phyloP scores from a whole-genome alignment of 2,113 vertebrate species.

The Silurus asotus region DNA sequence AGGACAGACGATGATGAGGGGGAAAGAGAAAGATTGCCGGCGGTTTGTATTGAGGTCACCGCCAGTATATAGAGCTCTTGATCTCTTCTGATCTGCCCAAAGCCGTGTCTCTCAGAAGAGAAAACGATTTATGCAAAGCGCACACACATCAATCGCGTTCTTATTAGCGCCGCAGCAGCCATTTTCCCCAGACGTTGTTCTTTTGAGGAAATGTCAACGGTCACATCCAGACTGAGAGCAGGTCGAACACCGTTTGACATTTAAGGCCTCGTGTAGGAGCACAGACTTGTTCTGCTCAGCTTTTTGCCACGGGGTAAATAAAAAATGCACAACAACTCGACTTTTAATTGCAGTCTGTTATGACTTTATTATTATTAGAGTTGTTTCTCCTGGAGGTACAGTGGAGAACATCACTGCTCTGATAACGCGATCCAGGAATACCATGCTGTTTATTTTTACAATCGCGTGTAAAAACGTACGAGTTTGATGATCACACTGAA shows the following conservation, averaged over 20 bases:
- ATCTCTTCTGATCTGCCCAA: slow-evolving; percentile 42
- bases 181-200: slow-evolving; percentile 1
- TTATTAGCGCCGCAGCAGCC: neutral
- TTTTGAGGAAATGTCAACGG: slow-evolving; percentile 40
- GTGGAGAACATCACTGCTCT: neutral
- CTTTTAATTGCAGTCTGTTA: neutral
- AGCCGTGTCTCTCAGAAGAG: neutral
- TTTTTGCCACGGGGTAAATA: neutral
- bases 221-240: slow-evolving; percentile 14
- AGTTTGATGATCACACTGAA: neutral
- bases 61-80: slow-evolving; percentile 34
- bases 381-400: neutral
- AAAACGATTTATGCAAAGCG: neutral
- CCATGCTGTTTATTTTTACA: neutral
- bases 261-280: slow-evolving; percentile 16
- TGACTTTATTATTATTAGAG: slow-evolving; percentile 18
- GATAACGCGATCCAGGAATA: neutral
- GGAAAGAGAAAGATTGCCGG: slow-evolving; percentile 64
- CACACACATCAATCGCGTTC: neutral
- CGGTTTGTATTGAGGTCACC: slow-evolving; percentile 47
- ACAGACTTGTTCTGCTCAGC: neutral
- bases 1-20: slow-evolving; percentile 61
- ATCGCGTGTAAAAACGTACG: too few species aligned
- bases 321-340: neutral
- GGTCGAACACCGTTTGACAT: slow-evolving; percentile 34